A percentile compares a stretch with the other conserved stretches of the same genome.
phyloP scores from a whole-genome alignment of 2,797 vertebrate species.

The Serranus cabrilla region DNA sequence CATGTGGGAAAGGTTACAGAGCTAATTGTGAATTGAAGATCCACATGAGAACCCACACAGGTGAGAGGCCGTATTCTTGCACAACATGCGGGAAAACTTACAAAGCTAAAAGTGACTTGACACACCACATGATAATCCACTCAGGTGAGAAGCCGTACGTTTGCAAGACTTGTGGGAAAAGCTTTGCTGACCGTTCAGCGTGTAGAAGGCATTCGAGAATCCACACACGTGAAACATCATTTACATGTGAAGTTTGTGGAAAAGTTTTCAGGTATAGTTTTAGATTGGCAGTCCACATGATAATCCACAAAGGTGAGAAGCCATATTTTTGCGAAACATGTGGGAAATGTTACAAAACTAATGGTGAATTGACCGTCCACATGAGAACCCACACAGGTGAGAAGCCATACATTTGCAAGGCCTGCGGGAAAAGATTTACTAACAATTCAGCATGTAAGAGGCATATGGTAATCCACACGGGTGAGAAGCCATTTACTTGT shows the following conservation, averaged over 20 bases:
- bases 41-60: neutral
- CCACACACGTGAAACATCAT: neutral
- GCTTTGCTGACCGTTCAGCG: neutral
- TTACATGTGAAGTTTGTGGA: neutral
- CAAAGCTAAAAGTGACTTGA: no score
- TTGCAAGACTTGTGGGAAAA: neutral
- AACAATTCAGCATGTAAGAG: no score
- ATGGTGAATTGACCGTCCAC: neutral
- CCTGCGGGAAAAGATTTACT: neutral
- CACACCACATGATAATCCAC: no score
- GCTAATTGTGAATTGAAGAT: neutral
- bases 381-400: conserved; percentile 7
- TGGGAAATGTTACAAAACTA: neutral
- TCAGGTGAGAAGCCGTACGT: neutral
- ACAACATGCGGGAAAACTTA: neutral
- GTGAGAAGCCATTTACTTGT: no score
- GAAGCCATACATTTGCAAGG: neutral
- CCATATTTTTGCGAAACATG: neutral
- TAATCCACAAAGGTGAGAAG: conserved; percentile 18
- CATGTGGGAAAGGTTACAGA: neutral
- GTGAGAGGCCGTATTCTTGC: no score
- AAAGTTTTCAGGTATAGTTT: neutral
- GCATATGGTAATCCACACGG: no score
- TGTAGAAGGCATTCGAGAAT: neutral
- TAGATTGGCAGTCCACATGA: neutral